Percentiles rank a stretch among this genome's conserved stretches.
phyloP scores from a whole-genome alignment of 1,140 invertebrate genomes.

The Drosophila lacertosa region DNA sequence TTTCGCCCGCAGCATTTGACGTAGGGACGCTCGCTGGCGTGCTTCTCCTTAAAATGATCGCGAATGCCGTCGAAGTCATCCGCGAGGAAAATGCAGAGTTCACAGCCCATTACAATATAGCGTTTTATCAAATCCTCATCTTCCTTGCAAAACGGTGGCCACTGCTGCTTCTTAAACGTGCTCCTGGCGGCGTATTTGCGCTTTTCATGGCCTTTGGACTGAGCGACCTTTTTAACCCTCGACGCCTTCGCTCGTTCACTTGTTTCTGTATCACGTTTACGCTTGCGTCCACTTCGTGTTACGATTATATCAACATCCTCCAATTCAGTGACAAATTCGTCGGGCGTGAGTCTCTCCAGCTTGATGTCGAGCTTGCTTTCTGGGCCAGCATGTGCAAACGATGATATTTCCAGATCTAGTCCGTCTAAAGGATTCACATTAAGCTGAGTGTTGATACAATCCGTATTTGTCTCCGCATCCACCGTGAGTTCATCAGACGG shows the following conservation, averaged over 20 bases:
- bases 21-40: slow-evolving; percentile 61
- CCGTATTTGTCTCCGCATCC: slow-evolving; percentile 29
- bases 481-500: slow-evolving; percentile 61
- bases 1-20: slow-evolving; percentile 75
- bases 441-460: slow-evolving; percentile 34
- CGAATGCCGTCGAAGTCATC: slow-evolving; percentile 69
- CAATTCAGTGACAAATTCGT: slow-evolving; percentile 40
- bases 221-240: slow-evolving; percentile 36
- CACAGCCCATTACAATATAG: slow-evolving; percentile 78
- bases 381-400: slow-evolving; percentile 14
- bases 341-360: slow-evolving; percentile 53
- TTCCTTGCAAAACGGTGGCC: slow-evolving; percentile 68
- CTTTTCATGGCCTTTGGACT: slow-evolving; percentile 40
- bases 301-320: slow-evolving; percentile 61
- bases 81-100: slow-evolving; percentile 73
- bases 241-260: slow-evolving; percentile 24
- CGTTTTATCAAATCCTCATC: slow-evolving; percentile 76
- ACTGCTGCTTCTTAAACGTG: slow-evolving; percentile 60
- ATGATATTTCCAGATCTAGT: slow-evolving; percentile 46
- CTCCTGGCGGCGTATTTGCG: slow-evolving; percentile 43
- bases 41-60: slow-evolving; percentile 71
- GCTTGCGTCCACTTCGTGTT: slow-evolving; percentile 61
- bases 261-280: slow-evolving; percentile 45
- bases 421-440: slow-evolving; percentile 68
- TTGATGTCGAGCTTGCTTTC: slow-evolving; percentile 60